Evolutionary conservation across 1,140 invertebrate species (phyloP).

Genomic region (Drosophila kohkoa): DNA sequence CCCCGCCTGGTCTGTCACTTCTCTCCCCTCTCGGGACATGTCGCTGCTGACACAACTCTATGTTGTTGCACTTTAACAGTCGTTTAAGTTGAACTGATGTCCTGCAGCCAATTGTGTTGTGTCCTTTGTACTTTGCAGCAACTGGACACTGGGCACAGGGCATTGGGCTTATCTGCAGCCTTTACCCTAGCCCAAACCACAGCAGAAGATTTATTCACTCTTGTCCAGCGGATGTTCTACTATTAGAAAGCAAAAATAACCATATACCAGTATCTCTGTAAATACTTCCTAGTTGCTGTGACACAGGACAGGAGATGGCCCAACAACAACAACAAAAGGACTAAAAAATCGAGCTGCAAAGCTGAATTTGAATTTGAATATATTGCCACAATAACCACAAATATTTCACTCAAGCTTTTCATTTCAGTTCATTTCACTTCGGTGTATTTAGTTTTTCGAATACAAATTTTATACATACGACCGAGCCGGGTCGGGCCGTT

Average conservation of each 20-base stretch:
- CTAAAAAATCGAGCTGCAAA: slow-evolving; percentile 28
- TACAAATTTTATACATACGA: slow-evolving; percentile 17
- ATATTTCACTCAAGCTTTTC: slow-evolving; percentile 44
- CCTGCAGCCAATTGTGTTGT: slow-evolving; percentile 63
- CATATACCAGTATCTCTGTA: slow-evolving; percentile 24
- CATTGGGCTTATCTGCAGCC: slow-evolving; percentile 50
- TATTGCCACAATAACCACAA: slow-evolving; percentile 59
- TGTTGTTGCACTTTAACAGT: slow-evolving; percentile 51
- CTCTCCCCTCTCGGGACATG: background rate
- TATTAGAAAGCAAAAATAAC: slow-evolving; percentile 45
- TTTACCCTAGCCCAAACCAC: slow-evolving; percentile 46
- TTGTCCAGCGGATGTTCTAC: slow-evolving; percentile 40
- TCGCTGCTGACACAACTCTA: slow-evolving; percentile 8
- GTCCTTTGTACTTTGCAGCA: slow-evolving; percentile 29
- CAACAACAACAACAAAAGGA: slow-evolving; percentile 22
- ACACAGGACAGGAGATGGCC: slow-evolving; percentile 7
- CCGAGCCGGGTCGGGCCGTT: background rate
- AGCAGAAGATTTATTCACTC: slow-evolving; percentile 58
- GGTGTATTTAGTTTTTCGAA: slow-evolving; percentile 38
- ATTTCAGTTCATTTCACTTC: slow-evolving; percentile 37
- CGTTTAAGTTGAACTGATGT: slow-evolving; percentile 40
- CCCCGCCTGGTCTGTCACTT: background rate
- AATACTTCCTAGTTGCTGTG: slow-evolving; percentile 18
- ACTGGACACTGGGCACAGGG: slow-evolving; percentile 24
- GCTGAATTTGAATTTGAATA: slow-evolving; percentile 61